These are phyloP conservation scores for Melieria omissa DNA, from an alignment of 2,888 invertebrate genomes.

Conservation along the genomic window DNA sequence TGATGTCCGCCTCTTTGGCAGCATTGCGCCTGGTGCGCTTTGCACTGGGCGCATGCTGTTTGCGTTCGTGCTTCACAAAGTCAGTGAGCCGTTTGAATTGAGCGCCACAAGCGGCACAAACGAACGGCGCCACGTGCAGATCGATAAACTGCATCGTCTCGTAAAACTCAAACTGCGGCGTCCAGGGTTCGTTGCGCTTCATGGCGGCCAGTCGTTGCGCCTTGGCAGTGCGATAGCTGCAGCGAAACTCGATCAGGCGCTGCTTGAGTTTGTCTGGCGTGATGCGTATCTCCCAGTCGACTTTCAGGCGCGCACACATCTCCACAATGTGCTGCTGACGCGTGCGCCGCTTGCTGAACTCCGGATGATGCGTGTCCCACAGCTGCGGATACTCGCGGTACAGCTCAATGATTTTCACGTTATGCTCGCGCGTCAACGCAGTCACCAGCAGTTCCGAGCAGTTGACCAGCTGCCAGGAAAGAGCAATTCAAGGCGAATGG, in stretches of 20 bases:
- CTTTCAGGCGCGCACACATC: slow-evolving; percentile 53
- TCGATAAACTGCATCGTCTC: slow-evolving; percentile 53
- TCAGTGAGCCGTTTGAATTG: slow-evolving; percentile 55
- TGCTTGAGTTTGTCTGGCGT: slow-evolving; percentile 54
- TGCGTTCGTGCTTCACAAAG: slow-evolving; percentile 50
- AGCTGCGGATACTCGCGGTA: slow-evolving; percentile 55
- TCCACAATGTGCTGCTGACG: slow-evolving; percentile 53
- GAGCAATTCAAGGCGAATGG: too few species aligned
- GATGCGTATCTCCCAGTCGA: slow-evolving; percentile 53
- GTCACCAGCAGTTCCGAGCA: slow-evolving; percentile 49
- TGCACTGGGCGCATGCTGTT: slow-evolving; percentile 44
- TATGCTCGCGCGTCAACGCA: slow-evolving; percentile 48
- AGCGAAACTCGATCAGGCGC: slow-evolving; percentile 56
- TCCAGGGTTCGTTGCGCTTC: slow-evolving; percentile 48
- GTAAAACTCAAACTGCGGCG: slow-evolving; percentile 53
- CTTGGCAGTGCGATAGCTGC: slow-evolving; percentile 55
- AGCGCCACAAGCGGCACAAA: slow-evolving; percentile 48
- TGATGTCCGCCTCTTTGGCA: background rate
- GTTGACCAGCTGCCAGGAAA: background rate
- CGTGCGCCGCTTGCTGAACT: slow-evolving; percentile 55
- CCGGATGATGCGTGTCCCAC: slow-evolving; percentile 56
- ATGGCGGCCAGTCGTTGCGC: slow-evolving; percentile 47
- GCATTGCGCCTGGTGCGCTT: background rate
- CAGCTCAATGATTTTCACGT: slow-evolving; percentile 54
- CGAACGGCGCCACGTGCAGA: slow-evolving; percentile 57